Conservation (phyloP, 2,888 invertebrate species). For the Sphecodes monilicornis region DNA sequence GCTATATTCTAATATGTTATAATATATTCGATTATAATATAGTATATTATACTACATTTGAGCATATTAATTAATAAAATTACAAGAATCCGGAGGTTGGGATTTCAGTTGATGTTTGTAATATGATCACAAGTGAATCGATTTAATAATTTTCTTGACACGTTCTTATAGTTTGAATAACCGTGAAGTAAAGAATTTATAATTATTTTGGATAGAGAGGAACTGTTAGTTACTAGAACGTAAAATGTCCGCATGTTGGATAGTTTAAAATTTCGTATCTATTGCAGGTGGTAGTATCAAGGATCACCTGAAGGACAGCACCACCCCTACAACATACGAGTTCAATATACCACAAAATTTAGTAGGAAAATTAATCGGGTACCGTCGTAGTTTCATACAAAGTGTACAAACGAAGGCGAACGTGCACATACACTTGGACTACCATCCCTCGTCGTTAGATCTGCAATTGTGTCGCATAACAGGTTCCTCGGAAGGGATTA, state of each 20-base stretch:
- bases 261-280: neutral
- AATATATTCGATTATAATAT: too few species aligned
- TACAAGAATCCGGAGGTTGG: too few species aligned
- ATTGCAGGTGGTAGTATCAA: conserved; percentile 81
- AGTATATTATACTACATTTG: too few species aligned
- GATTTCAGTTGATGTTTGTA: too few species aligned
- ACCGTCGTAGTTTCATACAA: conserved; percentile 92
- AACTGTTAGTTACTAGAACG: neutral
- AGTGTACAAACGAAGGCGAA: conserved; percentile 92
- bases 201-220: neutral
- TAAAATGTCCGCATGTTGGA: neutral
- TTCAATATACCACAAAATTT: conserved; percentile 91
- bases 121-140: too few species aligned
- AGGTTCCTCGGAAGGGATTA: conserved; percentile 92
- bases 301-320: conserved; percentile 73
- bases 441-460: conserved; percentile 90
- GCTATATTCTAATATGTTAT: too few species aligned
- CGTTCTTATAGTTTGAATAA: too few species aligned
- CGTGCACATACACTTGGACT: conserved; percentile 91
- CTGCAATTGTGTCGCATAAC: conserved; percentile 94
- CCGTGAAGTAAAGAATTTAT: too few species aligned
- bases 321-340: conserved; percentile 86
- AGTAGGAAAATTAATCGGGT: conserved; percentile 95
- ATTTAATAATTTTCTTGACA: too few species aligned
- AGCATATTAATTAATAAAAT: too few species aligned